Evolutionary conservation across 2,888 invertebrate species (phyloP).

Genomic region (Sphaeridia pumilis): DNA sequence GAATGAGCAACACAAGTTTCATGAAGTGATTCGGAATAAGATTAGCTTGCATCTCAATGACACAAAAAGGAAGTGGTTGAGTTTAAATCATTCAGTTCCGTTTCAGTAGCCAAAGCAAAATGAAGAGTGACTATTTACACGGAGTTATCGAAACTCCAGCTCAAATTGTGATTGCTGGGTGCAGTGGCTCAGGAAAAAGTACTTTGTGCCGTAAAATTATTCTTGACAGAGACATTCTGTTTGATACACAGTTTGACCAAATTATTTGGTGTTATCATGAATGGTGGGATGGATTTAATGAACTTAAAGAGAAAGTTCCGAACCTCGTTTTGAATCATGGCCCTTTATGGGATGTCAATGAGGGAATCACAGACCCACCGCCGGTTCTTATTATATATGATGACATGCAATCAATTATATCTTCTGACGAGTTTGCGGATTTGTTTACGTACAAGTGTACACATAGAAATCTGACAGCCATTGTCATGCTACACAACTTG

Average conservation of each 20-base stretch:
- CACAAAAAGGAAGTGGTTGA: background rate
- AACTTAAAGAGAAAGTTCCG: background rate
- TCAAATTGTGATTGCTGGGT: background rate
- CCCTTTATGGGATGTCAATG: background rate
- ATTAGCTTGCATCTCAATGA: background rate
- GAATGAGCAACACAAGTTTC: background rate
- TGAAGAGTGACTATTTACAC: background rate
- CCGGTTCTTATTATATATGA: background rate
- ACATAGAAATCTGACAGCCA: background rate
- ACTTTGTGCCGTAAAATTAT: background rate
- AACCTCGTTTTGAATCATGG: background rate
- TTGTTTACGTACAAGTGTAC: background rate
- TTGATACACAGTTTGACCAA: background rate
- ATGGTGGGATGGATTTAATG: background rate
- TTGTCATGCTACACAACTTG: background rate
- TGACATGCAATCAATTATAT: background rate
- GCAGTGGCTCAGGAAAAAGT: background rate
- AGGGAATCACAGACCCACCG: background rate
- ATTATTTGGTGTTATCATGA: background rate
- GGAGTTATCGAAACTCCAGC: background rate
- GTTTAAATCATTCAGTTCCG: background rate
- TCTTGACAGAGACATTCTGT: background rate
- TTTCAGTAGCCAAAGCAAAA: background rate
- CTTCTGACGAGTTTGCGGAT: background rate
- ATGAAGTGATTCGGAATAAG: background rate